These are phyloP conservation scores for Nycticryphes semicollaris DNA, from an alignment of 2,113 vertebrate species.

Conservation along the genomic window DNA sequence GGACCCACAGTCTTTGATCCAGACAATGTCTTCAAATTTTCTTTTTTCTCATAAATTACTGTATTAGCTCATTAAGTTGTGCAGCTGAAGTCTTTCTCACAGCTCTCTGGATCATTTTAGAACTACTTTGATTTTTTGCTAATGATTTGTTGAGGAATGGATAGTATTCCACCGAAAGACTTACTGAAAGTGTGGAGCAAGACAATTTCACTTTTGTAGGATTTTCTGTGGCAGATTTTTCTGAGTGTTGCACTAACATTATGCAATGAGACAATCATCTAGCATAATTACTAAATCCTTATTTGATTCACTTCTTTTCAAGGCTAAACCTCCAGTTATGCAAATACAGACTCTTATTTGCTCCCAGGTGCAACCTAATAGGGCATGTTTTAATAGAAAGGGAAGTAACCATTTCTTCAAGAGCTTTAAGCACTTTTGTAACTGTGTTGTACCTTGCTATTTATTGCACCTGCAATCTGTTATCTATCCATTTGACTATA, in stretches of 20 bases:
- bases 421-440: background rate
- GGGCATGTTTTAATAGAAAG: background rate
- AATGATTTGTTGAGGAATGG: background rate
- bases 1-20: background rate
- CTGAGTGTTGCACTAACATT: background rate
- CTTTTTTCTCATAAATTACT: background rate
- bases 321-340: background rate
- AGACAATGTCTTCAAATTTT: background rate
- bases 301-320: background rate
- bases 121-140: background rate
- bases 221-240: background rate
- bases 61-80: background rate
- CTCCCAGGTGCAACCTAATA: background rate
- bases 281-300: background rate
- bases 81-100: background rate
- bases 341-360: background rate
- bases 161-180: background rate
- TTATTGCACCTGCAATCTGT: background rate
- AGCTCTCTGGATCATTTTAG: background rate
- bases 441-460: background rate
- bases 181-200: background rate
- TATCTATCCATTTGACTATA: background rate
- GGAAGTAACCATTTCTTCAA: background rate
- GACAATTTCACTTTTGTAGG: background rate
- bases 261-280: background rate